Evolutionary conservation across 2,888 invertebrate species (phyloP).

Genomic region (Synanthedon tipuliformis): DNA sequence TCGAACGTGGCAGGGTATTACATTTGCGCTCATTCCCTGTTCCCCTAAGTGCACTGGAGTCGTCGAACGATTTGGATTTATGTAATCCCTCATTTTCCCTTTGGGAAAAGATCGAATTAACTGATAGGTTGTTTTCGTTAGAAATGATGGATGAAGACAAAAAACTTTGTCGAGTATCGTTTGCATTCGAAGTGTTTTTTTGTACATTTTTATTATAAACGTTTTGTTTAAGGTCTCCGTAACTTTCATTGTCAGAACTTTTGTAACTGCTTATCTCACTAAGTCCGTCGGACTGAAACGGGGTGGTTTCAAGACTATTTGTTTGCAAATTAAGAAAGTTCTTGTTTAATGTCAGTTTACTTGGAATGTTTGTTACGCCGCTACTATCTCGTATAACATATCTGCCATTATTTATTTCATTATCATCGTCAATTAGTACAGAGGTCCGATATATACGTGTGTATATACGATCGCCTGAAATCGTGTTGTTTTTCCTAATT

Average conservation of each 20-base stretch:
- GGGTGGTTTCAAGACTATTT: slow-evolving; percentile 46
- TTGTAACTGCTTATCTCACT: slow-evolving; percentile 65
- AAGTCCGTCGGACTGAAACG: slow-evolving; percentile 43
- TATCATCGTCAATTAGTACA: slow-evolving; percentile 17
- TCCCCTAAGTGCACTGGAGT: slow-evolving; percentile 25
- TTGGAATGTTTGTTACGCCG: slow-evolving; percentile 57
- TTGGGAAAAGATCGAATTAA: slow-evolving; percentile 21
- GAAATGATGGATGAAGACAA: slow-evolving; percentile 28
- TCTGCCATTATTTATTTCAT: slow-evolving; percentile 21
- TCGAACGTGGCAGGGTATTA: slow-evolving; percentile 37
- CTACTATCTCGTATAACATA: slow-evolving; percentile 33
- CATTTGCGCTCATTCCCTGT: slow-evolving; percentile 18
- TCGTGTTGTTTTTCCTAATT: slow-evolving; percentile 52
- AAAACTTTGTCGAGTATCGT: slow-evolving; percentile 19
- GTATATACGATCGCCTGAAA: slow-evolving; percentile 54
- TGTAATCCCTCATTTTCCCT: slow-evolving; percentile 29
- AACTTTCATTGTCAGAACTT: slow-evolving; percentile 64
- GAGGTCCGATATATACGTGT: slow-evolving; percentile 49
- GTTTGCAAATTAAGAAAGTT: slow-evolving; percentile 33
- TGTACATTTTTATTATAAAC: slow-evolving; percentile 17
- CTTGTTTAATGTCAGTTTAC: slow-evolving; percentile 39
- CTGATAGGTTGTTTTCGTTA: slow-evolving; percentile 25
- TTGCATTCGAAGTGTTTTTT: slow-evolving; percentile 14
- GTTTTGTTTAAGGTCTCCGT: slow-evolving; percentile 29
- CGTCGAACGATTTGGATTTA: slow-evolving; percentile 57